phyloP scores from a whole-genome alignment of 2,113 vertebrate genomes.

The Ophthalmolycus amberensis region DNA sequence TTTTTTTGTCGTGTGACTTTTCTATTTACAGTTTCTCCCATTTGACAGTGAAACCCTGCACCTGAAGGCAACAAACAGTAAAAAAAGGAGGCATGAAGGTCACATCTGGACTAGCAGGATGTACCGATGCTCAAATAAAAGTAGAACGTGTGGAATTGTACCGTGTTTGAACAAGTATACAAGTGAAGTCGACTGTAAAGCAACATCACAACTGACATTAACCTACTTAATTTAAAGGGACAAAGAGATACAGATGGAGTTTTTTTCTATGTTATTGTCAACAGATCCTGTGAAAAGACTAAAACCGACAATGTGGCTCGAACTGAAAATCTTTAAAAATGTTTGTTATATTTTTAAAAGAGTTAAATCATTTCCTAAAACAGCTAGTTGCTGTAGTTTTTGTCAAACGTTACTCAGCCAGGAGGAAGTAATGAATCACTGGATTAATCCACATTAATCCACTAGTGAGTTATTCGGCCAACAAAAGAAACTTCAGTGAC shows the following conservation, averaged over 20 bases:
- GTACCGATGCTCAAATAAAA: conserved; percentile 7
- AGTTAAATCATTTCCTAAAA: not conserved
- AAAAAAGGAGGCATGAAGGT: conserved; percentile 12
- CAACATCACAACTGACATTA: not conserved
- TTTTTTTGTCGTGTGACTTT: not conserved
- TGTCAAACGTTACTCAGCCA: not conserved
- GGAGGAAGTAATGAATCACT: not conserved
- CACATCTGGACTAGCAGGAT: conserved; percentile 14
- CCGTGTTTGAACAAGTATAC: not conserved
- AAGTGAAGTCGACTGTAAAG: not conserved
- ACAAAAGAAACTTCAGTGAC: not conserved
- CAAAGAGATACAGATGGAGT: too few relatives aligned
- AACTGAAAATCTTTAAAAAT: not conserved
- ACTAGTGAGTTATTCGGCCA: not conserved
- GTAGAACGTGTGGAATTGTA: not conserved
- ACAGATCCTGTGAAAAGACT: not conserved
- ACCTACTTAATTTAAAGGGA: not conserved
- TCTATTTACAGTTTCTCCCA: not conserved
- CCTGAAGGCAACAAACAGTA: conserved; percentile 19
- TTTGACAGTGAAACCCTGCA: conserved; percentile 1
- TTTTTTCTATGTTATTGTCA: not conserved
- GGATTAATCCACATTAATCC: conserved; percentile 18
- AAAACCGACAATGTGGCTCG: not conserved
- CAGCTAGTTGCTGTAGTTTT: not conserved
- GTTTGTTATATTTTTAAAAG: not conserved